phyloP scores from a whole-genome alignment of 2,888 invertebrate genomes.

The Phlogophora meticulosa region DNA sequence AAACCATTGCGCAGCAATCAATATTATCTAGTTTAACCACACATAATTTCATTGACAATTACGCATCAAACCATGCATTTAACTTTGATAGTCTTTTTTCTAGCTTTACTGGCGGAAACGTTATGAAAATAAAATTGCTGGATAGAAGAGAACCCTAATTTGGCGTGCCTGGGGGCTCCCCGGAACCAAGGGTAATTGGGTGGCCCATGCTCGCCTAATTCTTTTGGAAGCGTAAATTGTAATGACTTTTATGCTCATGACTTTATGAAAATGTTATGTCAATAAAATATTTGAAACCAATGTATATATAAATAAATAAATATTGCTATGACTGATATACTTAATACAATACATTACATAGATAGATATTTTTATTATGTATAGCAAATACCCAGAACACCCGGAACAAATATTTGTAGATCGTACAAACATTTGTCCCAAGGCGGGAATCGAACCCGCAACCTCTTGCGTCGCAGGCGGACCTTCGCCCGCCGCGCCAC shows the following conservation, averaged over 20 bases:
- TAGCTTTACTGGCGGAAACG: background rate
- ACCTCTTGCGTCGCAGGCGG: no score
- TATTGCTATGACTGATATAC: background rate
- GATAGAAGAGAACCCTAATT: conserved; percentile 22
- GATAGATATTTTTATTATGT: no score
- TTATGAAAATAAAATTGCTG: conserved; percentile 25
- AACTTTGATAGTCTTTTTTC: background rate
- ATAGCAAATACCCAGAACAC: no score
- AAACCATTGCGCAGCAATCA: background rate
- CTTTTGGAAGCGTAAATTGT: conserved; percentile 27
- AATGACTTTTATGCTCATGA: conserved; percentile 15
- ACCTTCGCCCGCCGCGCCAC: no score
- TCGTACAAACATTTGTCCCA: no score
- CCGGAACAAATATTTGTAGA: no score
- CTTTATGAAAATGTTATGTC: conserved; percentile 19
- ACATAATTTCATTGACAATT: background rate
- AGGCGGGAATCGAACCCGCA: no score
- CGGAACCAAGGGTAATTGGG: conserved; percentile 28
- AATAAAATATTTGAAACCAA: background rate
- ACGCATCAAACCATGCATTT: background rate
- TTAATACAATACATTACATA: no score
- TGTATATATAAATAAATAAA: background rate
- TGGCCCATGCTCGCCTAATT: conserved; percentile 26
- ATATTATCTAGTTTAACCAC: background rate
- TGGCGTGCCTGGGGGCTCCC: conserved; percentile 6